Evolutionary conservation across 2,888 invertebrate genomes (phyloP).

Genomic region (Rhorus exstirpatorius): DNA sequence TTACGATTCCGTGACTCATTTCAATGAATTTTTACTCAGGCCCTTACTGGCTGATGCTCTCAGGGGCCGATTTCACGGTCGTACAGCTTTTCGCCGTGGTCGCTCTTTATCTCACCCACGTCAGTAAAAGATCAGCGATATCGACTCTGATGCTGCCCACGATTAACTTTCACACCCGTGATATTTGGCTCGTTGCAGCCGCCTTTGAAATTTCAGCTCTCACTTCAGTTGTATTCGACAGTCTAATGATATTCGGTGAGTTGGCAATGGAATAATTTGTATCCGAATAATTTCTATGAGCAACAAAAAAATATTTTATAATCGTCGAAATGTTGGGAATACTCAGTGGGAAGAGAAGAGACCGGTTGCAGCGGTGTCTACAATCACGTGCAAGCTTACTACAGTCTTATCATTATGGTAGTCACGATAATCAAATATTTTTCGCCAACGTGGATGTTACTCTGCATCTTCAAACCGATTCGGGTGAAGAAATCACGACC

Average conservation of each 20-base stretch:
- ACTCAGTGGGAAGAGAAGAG: slow-evolving; percentile 83
- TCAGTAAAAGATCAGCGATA: slow-evolving; percentile 76
- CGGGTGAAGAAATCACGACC: slow-evolving; percentile 79
- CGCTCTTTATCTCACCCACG: slow-evolving; percentile 86
- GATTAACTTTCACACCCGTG: slow-evolving; percentile 85
- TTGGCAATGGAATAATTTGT: neutral
- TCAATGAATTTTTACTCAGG: slow-evolving; percentile 77
- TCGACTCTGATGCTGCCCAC: slow-evolving; percentile 79
- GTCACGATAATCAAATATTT: slow-evolving; percentile 78
- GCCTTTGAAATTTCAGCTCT: slow-evolving; percentile 87
- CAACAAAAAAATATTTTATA: neutral
- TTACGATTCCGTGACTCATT: neutral
- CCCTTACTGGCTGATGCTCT: slow-evolving; percentile 87
- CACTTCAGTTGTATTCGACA: slow-evolving; percentile 81
- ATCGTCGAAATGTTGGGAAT: slow-evolving; percentile 15
- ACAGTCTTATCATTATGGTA: slow-evolving; percentile 77
- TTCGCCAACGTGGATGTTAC: slow-evolving; percentile 80
- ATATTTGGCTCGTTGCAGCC: slow-evolving; percentile 86
- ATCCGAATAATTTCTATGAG: neutral
- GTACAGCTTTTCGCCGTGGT: slow-evolving; percentile 87
- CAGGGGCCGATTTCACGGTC: slow-evolving; percentile 86
- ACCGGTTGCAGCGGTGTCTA: slow-evolving; percentile 84
- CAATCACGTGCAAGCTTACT: slow-evolving; percentile 84
- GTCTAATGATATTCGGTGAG: slow-evolving; percentile 81
- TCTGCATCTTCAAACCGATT: slow-evolving; percentile 80